Conservation (phyloP, 2,797 vertebrate genomes). For the Dermochelys coriacea region DNA sequence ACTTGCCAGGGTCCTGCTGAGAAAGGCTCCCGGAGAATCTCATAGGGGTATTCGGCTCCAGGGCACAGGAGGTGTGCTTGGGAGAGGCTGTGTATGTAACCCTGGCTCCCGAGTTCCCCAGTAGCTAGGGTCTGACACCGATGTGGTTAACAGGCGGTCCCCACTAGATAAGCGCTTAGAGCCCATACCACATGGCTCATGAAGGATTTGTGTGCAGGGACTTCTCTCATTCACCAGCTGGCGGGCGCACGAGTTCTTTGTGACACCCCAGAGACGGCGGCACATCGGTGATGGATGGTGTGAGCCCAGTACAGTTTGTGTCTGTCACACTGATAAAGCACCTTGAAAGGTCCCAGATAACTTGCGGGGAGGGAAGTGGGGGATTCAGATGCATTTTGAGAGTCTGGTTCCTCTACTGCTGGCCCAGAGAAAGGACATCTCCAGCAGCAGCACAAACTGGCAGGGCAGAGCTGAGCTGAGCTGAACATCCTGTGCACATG, state of each 20-base stretch:
- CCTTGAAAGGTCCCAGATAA: background rate
- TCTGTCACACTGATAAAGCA: background rate
- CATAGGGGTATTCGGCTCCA: no score
- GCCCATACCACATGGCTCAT: background rate
- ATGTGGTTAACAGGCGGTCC: background rate
- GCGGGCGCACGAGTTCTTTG: rapidly evolving
- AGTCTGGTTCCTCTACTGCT: background rate
- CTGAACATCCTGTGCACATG: rapidly evolving
- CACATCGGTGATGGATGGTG: background rate
- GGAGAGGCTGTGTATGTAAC: no score
- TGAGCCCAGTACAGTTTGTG: background rate
- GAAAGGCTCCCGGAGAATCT: background rate
- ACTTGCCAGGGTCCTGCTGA: no score
- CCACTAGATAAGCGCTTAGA: background rate
- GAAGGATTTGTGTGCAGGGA: background rate
- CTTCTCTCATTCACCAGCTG: rapidly evolving
- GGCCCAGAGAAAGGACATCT: background rate
- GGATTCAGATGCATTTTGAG: background rate
- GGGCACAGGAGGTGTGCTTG: no score
- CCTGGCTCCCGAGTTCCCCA: background rate
- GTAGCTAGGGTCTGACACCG: background rate
- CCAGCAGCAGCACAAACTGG: background rate
- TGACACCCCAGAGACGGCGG: rapidly evolving
- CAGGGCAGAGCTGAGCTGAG: background rate
- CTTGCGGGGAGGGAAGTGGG: background rate